Evolutionary conservation across 2,113 vertebrate species (phyloP), one percentile per base, ranked within the genome.

Genomic region (Helogale parvula): DNA sequence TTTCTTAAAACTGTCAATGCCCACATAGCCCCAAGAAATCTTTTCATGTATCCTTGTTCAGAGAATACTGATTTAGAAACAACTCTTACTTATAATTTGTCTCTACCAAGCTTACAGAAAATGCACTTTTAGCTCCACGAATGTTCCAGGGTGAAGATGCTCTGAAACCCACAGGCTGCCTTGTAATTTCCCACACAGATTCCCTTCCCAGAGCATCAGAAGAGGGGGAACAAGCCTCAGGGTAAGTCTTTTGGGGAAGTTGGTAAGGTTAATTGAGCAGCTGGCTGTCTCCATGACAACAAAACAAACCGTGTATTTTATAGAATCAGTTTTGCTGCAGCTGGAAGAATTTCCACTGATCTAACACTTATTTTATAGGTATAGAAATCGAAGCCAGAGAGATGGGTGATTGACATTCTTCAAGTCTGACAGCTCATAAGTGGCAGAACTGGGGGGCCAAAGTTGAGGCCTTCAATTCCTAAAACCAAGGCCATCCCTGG

Each of bases 301-400:
- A 93, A 90, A 97, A 97, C 92, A 97, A 96, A 91, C 3, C 93
- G 31, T 92, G 13, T 57, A 33, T 94, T 94, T 97, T 85, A 90
- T 57, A 88, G 83, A 91, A 66, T 83, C 45, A 63, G 90, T 94
- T 97, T 88, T 95, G 90, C 90, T 79, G 72, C 47, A 77, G 79
- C 95, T 92, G 88, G 86, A 94, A 95, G 94, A 94, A 88, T 96
- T 97, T 96, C 89, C 94, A 68, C 66, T 93, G 89, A 74, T 35
- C 85, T 66, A 95, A 76, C 54, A 68, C 80, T 96, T 68, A 83
- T 77, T 95, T 97, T 95, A 97, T 96, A 97, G 85, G 83, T 96
- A 82, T 65, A 19, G 60, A 88, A 93, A 88, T 38, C 29, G 9
- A 86, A 97, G 91, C 94, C 93, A 95, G 91, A 88, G 77, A 88